phyloP scores from a whole-genome alignment of 2,888 invertebrate species.

The Dicranocentrus wangi region DNA sequence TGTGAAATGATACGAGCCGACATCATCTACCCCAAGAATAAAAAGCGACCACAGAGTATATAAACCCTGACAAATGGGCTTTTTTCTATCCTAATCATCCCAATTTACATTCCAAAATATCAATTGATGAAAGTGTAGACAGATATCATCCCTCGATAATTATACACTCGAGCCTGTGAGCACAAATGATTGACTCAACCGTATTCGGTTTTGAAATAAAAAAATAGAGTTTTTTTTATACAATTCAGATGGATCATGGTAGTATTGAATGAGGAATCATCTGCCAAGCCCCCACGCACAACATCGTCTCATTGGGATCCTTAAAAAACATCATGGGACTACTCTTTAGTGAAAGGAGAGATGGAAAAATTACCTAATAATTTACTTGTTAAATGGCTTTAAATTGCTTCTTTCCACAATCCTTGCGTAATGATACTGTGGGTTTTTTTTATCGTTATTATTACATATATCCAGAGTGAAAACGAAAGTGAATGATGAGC shows the following conservation, averaged over 20 bases:
- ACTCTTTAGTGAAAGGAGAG: not conserved
- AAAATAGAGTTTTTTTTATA: too few species aligned
- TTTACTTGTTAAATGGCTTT: conserved; percentile 24
- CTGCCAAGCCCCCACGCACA: not conserved
- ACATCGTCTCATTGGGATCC: not conserved
- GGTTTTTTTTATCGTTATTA: not conserved
- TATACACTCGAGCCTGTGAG: not conserved
- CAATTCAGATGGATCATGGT: too few species aligned
- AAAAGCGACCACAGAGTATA: not conserved
- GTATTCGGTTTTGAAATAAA: not conserved
- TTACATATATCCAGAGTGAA: conserved; percentile 3
- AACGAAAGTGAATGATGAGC: conserved; percentile 39
- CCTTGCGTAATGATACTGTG: not conserved
- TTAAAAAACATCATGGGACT: not conserved
- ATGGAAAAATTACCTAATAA: conserved; percentile 20
- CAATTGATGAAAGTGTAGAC: conserved; percentile 24
- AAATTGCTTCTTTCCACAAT: conserved; percentile 10
- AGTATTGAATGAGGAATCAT: not conserved
- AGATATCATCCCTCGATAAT: not conserved
- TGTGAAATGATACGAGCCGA: conserved; percentile 12
- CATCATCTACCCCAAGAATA: not conserved
- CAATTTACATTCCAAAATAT: conserved; percentile 4
- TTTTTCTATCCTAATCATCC: conserved; percentile 4
- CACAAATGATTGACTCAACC: not conserved
- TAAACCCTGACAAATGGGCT: conserved; percentile 51